Evolutionary conservation across 2,888 invertebrate genomes (phyloP).

Genomic region (Gymnoscelis rufifasciata): DNA sequence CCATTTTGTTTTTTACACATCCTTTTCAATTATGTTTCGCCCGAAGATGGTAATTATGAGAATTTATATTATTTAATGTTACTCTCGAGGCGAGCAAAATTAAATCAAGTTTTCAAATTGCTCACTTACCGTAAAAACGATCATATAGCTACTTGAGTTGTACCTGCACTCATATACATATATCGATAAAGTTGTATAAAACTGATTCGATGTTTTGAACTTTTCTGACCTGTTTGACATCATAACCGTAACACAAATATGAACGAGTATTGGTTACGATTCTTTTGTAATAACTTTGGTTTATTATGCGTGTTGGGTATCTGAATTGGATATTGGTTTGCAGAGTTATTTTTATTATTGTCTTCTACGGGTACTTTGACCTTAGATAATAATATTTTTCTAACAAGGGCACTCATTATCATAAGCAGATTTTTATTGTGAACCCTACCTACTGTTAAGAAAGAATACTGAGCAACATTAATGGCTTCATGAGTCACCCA

Average conservation of each 20-base stretch:
- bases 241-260: slow-evolving; percentile 21
- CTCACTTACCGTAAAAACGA: slow-evolving; percentile 13
- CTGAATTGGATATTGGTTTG: slow-evolving; percentile 8
- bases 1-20: slow-evolving; percentile 39
- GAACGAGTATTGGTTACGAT: slow-evolving; percentile 10
- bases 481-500: too few species aligned
- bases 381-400: slow-evolving; percentile 1
- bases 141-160: slow-evolving; percentile 15
- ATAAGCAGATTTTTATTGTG: neutral
- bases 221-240: slow-evolving; percentile 24
- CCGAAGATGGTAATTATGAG: slow-evolving; percentile 37
- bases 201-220: slow-evolving; percentile 17
- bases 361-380: neutral
- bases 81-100: slow-evolving; percentile 9
- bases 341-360: slow-evolving; percentile 8
- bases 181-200: slow-evolving; percentile 19
- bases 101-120: slow-evolving; percentile 16
- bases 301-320: slow-evolving; percentile 8
- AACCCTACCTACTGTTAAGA: neutral
- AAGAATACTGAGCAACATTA: too few species aligned
- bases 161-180: slow-evolving; percentile 6
- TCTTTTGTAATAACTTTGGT: slow-evolving; percentile 14
- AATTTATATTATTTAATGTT: slow-evolving; percentile 25
- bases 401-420: slow-evolving; percentile 3
- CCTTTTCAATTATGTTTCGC: slow-evolving; percentile 39